Evolutionary conservation across 2,113 vertebrate species (phyloP).

Genomic region (Hepsetus odoe): DNA sequence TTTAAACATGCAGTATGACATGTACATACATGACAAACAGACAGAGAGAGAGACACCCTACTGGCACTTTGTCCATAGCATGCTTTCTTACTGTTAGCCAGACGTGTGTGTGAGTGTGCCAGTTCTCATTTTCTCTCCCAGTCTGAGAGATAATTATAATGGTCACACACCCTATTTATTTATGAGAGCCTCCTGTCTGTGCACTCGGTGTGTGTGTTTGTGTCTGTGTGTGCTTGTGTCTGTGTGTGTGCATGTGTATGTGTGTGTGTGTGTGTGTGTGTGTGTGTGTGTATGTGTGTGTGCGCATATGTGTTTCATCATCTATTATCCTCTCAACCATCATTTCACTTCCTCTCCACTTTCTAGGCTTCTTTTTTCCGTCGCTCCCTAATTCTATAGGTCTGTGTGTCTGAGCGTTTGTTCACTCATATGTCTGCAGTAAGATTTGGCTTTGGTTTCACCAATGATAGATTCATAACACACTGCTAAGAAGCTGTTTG

Average conservation of each 20-base stretch:
- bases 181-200: slow-evolving; percentile 37
- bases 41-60: no score
- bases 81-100: background rate
- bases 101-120: slow-evolving; percentile 6
- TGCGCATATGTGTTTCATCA: background rate
- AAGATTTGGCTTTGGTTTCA: no score
- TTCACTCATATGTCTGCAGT: background rate
- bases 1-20: no score
- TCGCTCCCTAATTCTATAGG: background rate
- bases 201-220: background rate
- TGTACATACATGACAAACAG: no score
- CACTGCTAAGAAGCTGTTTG: background rate
- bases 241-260: no score
- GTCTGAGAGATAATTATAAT: slow-evolving; percentile 22
- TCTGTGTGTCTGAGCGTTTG: background rate
- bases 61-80: slow-evolving; percentile 12
- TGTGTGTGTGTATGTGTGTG: background rate
- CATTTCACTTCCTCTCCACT: slow-evolving; percentile 2
- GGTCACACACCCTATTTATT: slow-evolving; percentile 26
- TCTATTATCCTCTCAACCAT: slow-evolving; percentile 2
- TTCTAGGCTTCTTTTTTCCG: background rate
- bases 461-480: background rate
- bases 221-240: no score
- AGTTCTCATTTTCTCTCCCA: slow-evolving; percentile 34
- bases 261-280: no score